Percentiles rank a stretch among this genome's conserved stretches.
Conservation (phyloP, 2,113 vertebrate genomes). For the Megaceryle torquata region DNA sequence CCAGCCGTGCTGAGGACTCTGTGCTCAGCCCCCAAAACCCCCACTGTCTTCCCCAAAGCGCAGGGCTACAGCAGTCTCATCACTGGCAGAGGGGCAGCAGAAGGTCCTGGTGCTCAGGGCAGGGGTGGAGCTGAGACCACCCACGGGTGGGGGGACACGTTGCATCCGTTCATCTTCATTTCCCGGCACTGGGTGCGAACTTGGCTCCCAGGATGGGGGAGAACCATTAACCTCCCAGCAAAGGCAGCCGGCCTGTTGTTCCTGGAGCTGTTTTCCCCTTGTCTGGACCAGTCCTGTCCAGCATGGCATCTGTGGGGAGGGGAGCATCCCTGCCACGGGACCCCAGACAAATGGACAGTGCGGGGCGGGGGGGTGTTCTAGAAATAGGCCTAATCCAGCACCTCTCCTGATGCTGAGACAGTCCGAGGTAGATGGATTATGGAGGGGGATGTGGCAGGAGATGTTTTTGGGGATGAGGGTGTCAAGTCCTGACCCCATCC, state of each 20-base stretch:
- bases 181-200: fast-evolving
- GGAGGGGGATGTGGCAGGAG: not conserved
- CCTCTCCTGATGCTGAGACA: fast-evolving
- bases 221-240: not conserved
- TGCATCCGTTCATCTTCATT: not conserved
- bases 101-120: not conserved
- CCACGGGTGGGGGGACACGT: fast-evolving
- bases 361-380: no score
- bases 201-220: not conserved
- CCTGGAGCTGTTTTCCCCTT: not conserved
- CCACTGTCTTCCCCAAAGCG: not conserved
- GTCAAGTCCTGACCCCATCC: not conserved
- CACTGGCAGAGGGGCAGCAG: not conserved
- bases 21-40: fast-evolving
- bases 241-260: not conserved
- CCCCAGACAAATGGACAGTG: fast-evolving
- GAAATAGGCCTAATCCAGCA: not conserved
- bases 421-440: not conserved
- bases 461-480: not conserved
- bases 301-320: not conserved
- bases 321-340: not conserved
- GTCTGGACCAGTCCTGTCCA: not conserved
- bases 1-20: not conserved
- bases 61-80: not conserved
- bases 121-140: not conserved